phyloP scores from a whole-genome alignment of 2,888 invertebrate genomes.

The Dioctria rufipes region DNA sequence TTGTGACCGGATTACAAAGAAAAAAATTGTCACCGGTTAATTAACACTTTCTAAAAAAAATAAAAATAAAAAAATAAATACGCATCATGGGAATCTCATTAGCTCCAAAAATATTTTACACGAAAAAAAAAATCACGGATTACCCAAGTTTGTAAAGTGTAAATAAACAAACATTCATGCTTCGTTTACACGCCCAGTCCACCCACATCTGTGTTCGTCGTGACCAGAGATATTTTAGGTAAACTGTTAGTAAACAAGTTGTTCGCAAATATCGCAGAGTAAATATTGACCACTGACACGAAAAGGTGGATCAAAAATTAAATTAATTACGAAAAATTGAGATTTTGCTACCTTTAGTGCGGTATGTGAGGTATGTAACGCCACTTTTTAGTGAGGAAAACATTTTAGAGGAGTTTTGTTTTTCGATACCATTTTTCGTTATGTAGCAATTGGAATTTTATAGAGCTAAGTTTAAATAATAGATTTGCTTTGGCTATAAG shows the following conservation, averaged over 20 bases:
- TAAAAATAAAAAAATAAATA: neutral
- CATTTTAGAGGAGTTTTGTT: neutral
- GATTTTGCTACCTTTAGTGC: neutral
- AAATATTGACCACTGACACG: neutral
- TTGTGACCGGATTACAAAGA: neutral
- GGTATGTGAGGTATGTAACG: neutral
- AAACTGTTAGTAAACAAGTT: neutral
- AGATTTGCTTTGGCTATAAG: too few relatives aligned
- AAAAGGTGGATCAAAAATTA: neutral
- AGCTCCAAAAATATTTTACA: neutral
- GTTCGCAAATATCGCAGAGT: neutral
- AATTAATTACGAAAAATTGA: neutral
- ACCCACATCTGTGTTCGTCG: neutral
- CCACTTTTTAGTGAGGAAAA: neutral
- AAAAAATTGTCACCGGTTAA: neutral
- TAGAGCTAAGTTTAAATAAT: too few relatives aligned
- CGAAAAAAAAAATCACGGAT: neutral
- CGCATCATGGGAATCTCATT: conserved; percentile 6
- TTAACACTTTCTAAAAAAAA: neutral
- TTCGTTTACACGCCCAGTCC: neutral
- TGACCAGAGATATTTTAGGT: neutral
- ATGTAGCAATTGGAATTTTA: too few relatives aligned
- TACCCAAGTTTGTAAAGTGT: conserved; percentile 1
- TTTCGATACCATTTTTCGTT: neutral
- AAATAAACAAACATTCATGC: neutral